A percentile compares a stretch with the other conserved stretches of the same genome.
phyloP scores from a whole-genome alignment of 2,888 invertebrate genomes.

The Sinodicranocentrus sp. region DNA sequence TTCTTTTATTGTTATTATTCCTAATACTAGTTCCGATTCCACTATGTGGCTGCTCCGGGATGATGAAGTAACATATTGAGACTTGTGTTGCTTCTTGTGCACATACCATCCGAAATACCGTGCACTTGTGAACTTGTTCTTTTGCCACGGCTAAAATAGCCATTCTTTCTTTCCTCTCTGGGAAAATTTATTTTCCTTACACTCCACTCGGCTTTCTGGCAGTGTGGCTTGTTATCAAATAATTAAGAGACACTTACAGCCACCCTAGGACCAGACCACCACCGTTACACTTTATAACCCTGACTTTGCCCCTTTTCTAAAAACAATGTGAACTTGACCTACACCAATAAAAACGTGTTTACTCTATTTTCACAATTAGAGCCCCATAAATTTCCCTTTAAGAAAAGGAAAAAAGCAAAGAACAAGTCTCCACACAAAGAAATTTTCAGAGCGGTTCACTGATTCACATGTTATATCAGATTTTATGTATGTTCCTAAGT shows the following conservation, averaged over 20 bases:
- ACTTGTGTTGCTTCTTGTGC: too few relatives aligned
- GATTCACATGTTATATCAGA: too few relatives aligned
- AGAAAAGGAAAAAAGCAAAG: too few relatives aligned
- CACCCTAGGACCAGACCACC: slow-evolving; percentile 11
- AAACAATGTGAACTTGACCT: slow-evolving; percentile 45
- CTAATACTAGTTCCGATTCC: too few relatives aligned
- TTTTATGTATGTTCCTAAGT: too few relatives aligned
- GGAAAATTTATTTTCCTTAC: slow-evolving; percentile 50
- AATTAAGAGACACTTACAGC: slow-evolving; percentile 51
- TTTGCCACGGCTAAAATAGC: slow-evolving; percentile 8
- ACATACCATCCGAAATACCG: too few relatives aligned
- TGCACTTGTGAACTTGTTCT: too few relatives aligned
- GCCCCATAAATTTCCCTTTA: slow-evolving; percentile 45
- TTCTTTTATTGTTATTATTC: slow-evolving; percentile 1
- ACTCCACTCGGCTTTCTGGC: neutral
- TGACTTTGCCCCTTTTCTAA: too few relatives aligned
- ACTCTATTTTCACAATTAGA: slow-evolving; percentile 26
- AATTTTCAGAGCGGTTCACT: too few relatives aligned
- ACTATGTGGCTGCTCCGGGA: too few relatives aligned
- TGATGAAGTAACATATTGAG: too few relatives aligned
- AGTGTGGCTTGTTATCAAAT: slow-evolving; percentile 48
- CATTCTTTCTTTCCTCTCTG: slow-evolving; percentile 25
- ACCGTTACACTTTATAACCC: neutral
- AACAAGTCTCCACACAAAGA: too few relatives aligned
- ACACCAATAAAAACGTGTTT: slow-evolving; percentile 16